phyloP scores from a whole-genome alignment of 2,888 invertebrate species.

The Cantharis rufa region DNA sequence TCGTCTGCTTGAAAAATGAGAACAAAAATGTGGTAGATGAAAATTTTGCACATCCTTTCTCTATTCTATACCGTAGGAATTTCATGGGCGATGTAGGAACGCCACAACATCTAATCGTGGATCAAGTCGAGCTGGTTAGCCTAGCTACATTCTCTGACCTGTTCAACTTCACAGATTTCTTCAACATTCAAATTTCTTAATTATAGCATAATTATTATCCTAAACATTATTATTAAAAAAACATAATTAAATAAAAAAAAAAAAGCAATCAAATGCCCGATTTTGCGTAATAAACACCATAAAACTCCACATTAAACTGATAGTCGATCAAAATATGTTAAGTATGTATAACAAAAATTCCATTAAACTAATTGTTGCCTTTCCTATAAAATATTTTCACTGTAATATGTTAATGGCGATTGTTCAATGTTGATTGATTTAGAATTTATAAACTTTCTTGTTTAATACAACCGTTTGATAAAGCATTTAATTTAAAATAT shows the following conservation, averaged over 20 bases:
- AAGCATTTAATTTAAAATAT: background rate
- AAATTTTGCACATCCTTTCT: conserved; percentile 28
- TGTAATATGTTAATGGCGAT: background rate
- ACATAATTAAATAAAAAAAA: background rate
- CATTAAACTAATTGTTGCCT: background rate
- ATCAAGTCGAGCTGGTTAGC: conserved; percentile 15
- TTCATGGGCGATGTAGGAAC: conserved; percentile 53
- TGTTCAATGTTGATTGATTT: background rate
- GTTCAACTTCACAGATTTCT: conserved; percentile 40
- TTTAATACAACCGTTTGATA: background rate
- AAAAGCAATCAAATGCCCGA: background rate
- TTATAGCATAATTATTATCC: background rate
- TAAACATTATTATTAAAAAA: background rate
- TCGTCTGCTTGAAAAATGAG: background rate
- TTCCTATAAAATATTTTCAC: background rate
- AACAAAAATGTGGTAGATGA: background rate
- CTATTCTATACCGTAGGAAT: conserved; percentile 44
- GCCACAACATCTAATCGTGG: conserved; percentile 39
- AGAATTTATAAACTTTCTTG: background rate
- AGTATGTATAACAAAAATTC: background rate
- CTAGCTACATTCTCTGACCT: conserved; percentile 55
- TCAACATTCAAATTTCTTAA: background rate
- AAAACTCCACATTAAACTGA: background rate
- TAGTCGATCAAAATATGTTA: background rate
- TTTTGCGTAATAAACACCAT: background rate